Evolutionary conservation across 30 jellyfish, hydroid and myxozoan genomes (phyloP).

Genomic region (Aurelia aurita): DNA sequence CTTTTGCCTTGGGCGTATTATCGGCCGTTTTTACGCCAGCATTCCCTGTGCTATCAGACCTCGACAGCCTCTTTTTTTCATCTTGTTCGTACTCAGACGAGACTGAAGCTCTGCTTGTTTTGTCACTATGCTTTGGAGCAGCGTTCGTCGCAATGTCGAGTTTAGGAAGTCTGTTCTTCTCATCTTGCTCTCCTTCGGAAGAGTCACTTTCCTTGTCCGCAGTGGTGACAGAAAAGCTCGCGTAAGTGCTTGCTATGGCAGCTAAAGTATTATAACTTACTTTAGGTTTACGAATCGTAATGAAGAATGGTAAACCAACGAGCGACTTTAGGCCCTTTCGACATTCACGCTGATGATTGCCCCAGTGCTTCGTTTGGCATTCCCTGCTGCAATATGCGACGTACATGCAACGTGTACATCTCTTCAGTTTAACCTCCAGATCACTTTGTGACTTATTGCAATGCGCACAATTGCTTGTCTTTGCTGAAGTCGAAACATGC

Average conservation of each 20-base stretch:
- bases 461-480: constrained; percentile 35
- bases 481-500: constrained; percentile 31
- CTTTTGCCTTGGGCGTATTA: constrained; percentile 18
- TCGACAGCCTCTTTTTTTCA: constrained; percentile 26
- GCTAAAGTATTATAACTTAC: constrained; percentile 56
- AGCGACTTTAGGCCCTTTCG: constrained; percentile 67
- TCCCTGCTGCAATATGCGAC: constrained; percentile 90
- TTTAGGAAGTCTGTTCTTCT: constrained; percentile 11
- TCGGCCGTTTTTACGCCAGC: neutral
- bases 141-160: constrained; percentile 3
- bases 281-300: constrained; percentile 53
- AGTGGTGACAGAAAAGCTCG: constrained; percentile 60
- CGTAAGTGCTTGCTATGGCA: constrained; percentile 53
- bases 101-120: neutral
- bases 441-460: constrained; percentile 66
- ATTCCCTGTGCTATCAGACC: constrained; percentile 20
- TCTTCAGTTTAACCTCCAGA: constrained; percentile 67
- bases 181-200: constrained; percentile 45
- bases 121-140: constrained; percentile 8
- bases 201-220: constrained; percentile 37
- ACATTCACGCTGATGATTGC: constrained; percentile 71
- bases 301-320: constrained; percentile 86
- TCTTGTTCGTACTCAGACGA: constrained; percentile 62
- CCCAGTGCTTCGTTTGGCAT: constrained; percentile 94
- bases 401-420: constrained; percentile 91